Base-by-base conservation (phyloP, 2,888 invertebrate species). In the Lithophane socia region DNA sequence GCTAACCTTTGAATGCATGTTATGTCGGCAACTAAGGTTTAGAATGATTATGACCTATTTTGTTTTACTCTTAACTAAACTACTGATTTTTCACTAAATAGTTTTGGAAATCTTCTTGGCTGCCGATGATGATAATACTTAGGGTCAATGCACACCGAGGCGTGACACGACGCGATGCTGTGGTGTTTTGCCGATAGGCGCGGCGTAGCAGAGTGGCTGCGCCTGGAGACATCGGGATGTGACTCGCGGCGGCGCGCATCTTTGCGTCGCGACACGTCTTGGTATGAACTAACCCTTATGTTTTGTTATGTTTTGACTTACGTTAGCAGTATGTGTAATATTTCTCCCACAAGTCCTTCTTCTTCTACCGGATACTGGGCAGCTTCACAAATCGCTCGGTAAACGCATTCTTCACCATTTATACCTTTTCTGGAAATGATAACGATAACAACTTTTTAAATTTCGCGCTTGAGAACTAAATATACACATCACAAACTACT, bases 311-410 rank as follows among this genome's bases (percentile, higher is more conserved):
- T 61, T 37, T 58, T 10, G 8, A 95, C 97, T 97, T 94, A 98
- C 97, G 98, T 98, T 61, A 98, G 94, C 67, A 98, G 89, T 58
- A 98, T 97, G 89, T 98, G 98, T 65, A 98, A 87, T 60, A 98
- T 92, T 92, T 98, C 98, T 1, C 98, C 98, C 74, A 98, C 95
- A 52, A 98, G 93, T 0, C 98, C 98, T 86, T 98, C 97, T 71
- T 97, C 97, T 80, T 95, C 96, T n/a, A 98, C 97, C 0, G 98
- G 97, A 80, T 97, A 95, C 86, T 97, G 97, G 0, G 98, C 97
- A 47, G 97, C 97, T 92, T 98, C 98, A 90, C 98, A 98, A 86
- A 98, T 98, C 12, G 98, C 97, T 70, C 98, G 97, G 82, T 98
- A 92, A 42, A 98, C 93, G 89, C 98, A 98, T n/a, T 97, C 97